Percentiles rank a stretch among this genome's conserved stretches.
Evolutionary conservation across 2,797 vertebrate genomes (phyloP).

Genomic region (Xiphorhynchus erythropygius): DNA sequence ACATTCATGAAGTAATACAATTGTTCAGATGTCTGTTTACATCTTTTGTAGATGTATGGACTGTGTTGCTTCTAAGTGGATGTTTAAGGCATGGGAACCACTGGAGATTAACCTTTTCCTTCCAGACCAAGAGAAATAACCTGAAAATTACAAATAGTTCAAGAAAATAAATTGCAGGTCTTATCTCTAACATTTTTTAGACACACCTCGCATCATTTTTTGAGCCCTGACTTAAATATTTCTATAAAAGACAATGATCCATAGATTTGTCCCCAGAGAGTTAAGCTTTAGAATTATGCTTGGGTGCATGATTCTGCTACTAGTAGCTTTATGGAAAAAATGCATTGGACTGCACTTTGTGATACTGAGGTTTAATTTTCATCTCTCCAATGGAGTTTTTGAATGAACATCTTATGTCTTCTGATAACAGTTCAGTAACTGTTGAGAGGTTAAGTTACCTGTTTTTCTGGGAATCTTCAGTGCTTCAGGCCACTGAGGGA

Average conservation of each 20-base stretch:
- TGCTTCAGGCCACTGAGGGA: not conserved
- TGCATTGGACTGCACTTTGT: not conserved
- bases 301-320: not conserved
- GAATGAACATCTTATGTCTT: not conserved
- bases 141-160: not conserved
- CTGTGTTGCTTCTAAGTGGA: not conserved
- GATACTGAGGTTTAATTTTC: not conserved
- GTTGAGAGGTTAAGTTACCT: not conserved
- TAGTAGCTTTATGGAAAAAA: not conserved
- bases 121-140: not conserved
- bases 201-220: rapidly evolving
- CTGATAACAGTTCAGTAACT: not conserved
- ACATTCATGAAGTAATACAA: not conserved
- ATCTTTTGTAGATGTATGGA: not conserved
- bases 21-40: not conserved
- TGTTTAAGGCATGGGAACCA: not conserved
- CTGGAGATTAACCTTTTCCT: not conserved
- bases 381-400: not conserved
- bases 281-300: not conserved
- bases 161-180: not conserved
- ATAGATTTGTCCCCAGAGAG: not conserved
- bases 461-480: not conserved
- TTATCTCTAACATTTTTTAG: not conserved
- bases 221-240: not conserved
- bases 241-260: not conserved